Base-by-base conservation (phyloP, 2,797 vertebrate genomes). In the Dendrocincla tyrannina region DNA sequence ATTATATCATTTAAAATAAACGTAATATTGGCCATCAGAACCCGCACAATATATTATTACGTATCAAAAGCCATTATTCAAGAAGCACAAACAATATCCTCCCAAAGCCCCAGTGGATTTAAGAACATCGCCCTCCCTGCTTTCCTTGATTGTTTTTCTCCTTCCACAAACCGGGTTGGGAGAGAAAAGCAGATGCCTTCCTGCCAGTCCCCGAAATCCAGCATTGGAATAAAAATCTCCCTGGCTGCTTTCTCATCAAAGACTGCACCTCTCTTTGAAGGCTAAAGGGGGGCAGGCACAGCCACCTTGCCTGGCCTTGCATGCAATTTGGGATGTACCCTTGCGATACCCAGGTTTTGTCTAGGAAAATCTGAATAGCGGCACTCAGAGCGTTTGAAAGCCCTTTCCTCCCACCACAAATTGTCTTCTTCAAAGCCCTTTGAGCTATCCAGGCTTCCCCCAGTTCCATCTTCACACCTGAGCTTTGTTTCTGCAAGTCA, bases 1-100 rank as follows among this genome's bases (percentile, higher is more conserved):
- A 95, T 97, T 97, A 96, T 96, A 96, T 96, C 37, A 93, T 97
- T 97, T 97, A 80, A 96, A 94, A 93, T 56, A 97, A 96, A 97
- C 85, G 94, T 62, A 93, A 96, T 95, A 95, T 95, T 91, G 91
- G 89, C 91, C 92, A 96, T 85, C 95, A 91, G 95, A 75, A 91
- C 50, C 50, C 67, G 66, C 92, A 91, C 72, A 84, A 95, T 95
- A 64, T 89, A 92, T 96, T 95, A 97, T 93, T 94, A 92, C 47
- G 15, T 64, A 97, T 96, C 97, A 96, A 96, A 96, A 94, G 90
- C 83, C 90, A 93, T 96, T 95, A 97, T 96, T 97, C 93, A 93
- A 96, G 86, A 91, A 91, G 83, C 69, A 94, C 93, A 96, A 96
- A 96, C 94, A 97, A 94, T 91, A 94, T 94, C 95, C 95, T 93